Evolutionary conservation across 2,797 vertebrate genomes (phyloP), one percentile per base, ranked within the genome.

Genomic region (Benthosema pterotum): DNA sequence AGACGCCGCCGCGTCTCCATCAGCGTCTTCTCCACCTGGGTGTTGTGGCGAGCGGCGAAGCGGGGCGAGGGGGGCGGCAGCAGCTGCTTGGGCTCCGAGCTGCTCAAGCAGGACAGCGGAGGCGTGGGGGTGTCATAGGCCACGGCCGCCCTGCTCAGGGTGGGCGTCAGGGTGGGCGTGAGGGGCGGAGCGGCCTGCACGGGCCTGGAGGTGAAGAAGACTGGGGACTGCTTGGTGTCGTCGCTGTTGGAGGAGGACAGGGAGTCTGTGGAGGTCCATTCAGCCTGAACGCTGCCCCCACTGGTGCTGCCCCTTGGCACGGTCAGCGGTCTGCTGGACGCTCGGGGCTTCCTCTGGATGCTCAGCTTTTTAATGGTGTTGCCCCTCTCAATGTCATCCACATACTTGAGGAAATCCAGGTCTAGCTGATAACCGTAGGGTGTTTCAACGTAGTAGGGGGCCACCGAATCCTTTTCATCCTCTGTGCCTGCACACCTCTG

Each of bases 391-490:
- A 99, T 99, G 89, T 99, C 97, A 47, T 99, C 96, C 74, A 99
- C 97, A 64, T 99, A 99, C 74, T 99, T 99, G 62, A 99, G 94
- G 84, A 99, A 99, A 84, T 99, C 97, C 90, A 99, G 88, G 88
- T 99, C 98, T 86, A 99, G 72, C 81, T 98, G 96, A 83, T 94
- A 99, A 75, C 98, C 98, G 0, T 99, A 99, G 17, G 98, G 98
- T 0, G 97, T 99, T 87, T 99, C 97, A 92, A 99, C 94, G 90
- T 94, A 95, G 85, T 99, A 99, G 2, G 93, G 91, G 45, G 91
- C 92, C 75, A 88, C 93, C 58, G 83, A 85, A 55, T 94, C 94
- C 74, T 91, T 92, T 60, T 94, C 92, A 75, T 92, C 91, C 63
- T 94, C 93, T 81, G 91, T 87, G 78, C 93, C 94, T 64, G 92